A percentile compares a stretch with the other conserved stretches of the same genome.
phyloP scores from a whole-genome alignment of 2,113 vertebrate species.

The Clinocottus analis region DNA sequence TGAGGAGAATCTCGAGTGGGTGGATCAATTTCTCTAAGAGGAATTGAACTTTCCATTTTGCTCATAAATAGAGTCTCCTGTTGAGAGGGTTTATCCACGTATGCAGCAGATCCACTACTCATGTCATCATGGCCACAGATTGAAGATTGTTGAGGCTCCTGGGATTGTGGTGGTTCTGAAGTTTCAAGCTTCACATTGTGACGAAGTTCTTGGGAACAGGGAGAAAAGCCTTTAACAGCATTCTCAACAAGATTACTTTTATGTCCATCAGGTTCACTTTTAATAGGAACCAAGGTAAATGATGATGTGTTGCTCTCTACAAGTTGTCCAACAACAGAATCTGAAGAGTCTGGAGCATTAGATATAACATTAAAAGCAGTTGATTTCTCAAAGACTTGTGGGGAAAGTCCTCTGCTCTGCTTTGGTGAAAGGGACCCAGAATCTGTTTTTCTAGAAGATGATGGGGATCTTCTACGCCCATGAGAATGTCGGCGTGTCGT shows the following conservation, averaged over 20 bases:
- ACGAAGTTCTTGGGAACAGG: slow-evolving; percentile 16
- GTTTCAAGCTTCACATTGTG: slow-evolving; percentile 53
- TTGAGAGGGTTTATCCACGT: slow-evolving; percentile 30
- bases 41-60: slow-evolving; percentile 71
- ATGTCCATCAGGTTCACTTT: slow-evolving; percentile 55
- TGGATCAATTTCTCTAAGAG: slow-evolving; percentile 74
- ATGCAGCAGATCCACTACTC: slow-evolving; percentile 7
- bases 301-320: slow-evolving; percentile 23
- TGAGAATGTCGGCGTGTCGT: slow-evolving; percentile 57
- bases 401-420: slow-evolving; percentile 36
- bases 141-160: slow-evolving; percentile 24
- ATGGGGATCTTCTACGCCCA: slow-evolving; percentile 69
- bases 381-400: slow-evolving; percentile 67
- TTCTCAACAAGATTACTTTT: slow-evolving; percentile 30
- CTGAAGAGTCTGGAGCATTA: slow-evolving; percentile 18
- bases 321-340: slow-evolving; percentile 30
- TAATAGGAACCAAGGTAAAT: slow-evolving; percentile 9
- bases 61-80: slow-evolving; percentile 27
- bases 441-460: slow-evolving; percentile 68
- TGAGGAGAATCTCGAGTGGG: slow-evolving; percentile 78
- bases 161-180: slow-evolving; percentile 35
- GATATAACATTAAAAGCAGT: slow-evolving; percentile 55
- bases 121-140: slow-evolving; percentile 1
- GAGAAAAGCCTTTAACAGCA: slow-evolving; percentile 27
- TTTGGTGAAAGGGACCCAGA: slow-evolving; percentile 53